Conservation (phyloP, 2,888 invertebrate species). For the Drosophila macrospina region DNA sequence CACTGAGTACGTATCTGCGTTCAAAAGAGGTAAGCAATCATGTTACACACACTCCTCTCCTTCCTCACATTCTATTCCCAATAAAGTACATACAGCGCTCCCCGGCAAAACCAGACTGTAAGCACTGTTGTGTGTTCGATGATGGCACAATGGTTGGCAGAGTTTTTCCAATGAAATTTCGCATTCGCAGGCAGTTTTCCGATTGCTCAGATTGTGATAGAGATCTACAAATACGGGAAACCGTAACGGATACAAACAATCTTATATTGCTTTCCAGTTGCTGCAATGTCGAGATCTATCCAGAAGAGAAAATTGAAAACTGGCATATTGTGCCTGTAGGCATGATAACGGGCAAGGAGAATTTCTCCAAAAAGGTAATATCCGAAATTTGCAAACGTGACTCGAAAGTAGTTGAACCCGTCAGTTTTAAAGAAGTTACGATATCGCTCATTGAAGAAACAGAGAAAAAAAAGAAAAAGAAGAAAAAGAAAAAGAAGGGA, state of each 20-base stretch:
- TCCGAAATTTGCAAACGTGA: conserved; percentile 1
- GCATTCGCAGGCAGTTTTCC: conserved; percentile 24
- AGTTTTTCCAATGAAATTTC: conserved; percentile 54
- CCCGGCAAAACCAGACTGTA: conserved; percentile 29
- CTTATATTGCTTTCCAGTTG: conserved; percentile 56
- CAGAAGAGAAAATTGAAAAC: conserved; percentile 40
- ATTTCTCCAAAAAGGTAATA: conserved; percentile 38
- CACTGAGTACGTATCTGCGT: conserved; percentile 37
- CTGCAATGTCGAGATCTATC: conserved; percentile 51
- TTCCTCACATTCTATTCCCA: not conserved
- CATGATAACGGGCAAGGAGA: conserved; percentile 34
- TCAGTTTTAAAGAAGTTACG: not conserved
- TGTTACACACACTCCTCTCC: not conserved
- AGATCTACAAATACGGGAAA: conserved; percentile 29
- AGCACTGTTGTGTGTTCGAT: conserved; percentile 38
- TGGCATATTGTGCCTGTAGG: conserved; percentile 56
- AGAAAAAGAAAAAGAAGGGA: not conserved
- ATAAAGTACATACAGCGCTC: conserved; percentile 33
- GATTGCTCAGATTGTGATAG: conserved; percentile 42
- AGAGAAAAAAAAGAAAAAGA: conserved; percentile 5
- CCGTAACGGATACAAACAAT: conserved; percentile 42
- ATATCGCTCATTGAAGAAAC: not conserved
- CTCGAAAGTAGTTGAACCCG: not conserved
- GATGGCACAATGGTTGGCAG: conserved; percentile 49
- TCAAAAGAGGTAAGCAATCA: conserved; percentile 35